Evolutionary conservation across 2,888 invertebrate species (phyloP).

Genomic region (Hirtodrosophila confusa): DNA sequence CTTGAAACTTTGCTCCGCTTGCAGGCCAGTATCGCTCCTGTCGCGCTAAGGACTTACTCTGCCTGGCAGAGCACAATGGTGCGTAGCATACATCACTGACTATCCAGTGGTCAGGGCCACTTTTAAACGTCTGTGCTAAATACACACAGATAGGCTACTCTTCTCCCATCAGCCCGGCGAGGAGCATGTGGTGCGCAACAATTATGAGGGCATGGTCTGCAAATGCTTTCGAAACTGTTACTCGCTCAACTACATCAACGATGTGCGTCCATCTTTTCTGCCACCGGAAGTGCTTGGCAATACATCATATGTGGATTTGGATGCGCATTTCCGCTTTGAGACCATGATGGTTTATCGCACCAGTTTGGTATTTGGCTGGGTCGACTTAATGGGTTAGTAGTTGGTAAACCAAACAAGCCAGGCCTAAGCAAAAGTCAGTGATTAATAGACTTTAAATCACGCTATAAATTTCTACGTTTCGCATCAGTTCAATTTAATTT

Average conservation of each 20-base stretch:
- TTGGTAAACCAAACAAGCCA: neutral
- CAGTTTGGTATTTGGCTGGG: constrained; percentile 84
- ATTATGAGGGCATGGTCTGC: constrained; percentile 81
- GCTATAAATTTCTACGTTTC: too few relatives aligned
- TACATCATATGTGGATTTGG: constrained; percentile 82
- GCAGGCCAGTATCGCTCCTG: constrained; percentile 75
- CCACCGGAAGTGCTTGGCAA: constrained; percentile 74
- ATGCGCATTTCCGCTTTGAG: constrained; percentile 84
- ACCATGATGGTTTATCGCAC: constrained; percentile 84
- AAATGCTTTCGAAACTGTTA: constrained; percentile 83
- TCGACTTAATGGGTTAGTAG: constrained; percentile 84
- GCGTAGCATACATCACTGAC: constrained; percentile 30
- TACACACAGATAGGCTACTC: constrained; percentile 68
- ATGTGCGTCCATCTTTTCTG: constrained; percentile 79
- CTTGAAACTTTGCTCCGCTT: constrained; percentile 26
- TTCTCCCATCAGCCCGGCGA: constrained; percentile 76
- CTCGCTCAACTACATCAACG: constrained; percentile 81
- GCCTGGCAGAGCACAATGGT: constrained; percentile 81
- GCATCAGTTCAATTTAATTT: too few relatives aligned
- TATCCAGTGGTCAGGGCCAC: neutral
- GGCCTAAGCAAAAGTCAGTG: too few relatives aligned
- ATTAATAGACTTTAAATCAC: neutral
- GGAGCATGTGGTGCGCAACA: constrained; percentile 73
- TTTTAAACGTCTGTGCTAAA: constrained; percentile 8
- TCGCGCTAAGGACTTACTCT: constrained; percentile 74